Conservation (phyloP, 2,888 invertebrate species). For the Mesoligia furuncula region DNA sequence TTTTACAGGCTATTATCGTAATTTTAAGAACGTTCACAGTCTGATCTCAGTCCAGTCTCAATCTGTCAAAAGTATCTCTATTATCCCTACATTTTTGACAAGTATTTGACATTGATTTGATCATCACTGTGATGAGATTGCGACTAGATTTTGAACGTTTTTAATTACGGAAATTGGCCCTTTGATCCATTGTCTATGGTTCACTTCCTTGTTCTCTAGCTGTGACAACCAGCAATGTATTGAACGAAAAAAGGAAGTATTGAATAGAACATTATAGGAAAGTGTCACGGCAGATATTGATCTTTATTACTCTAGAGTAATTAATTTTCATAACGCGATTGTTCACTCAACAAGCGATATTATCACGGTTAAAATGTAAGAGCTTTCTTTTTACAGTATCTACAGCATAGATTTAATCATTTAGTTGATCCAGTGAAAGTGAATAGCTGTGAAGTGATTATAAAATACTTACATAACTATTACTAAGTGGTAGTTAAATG, state of each 20-base stretch:
- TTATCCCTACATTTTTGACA: no score
- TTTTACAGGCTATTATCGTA: no score
- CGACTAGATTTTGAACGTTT: no score
- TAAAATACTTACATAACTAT: neutral
- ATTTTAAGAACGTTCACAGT: no score
- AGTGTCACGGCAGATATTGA: slow-evolving; percentile 14
- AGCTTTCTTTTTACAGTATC: slow-evolving; percentile 32
- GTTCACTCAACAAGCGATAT: slow-evolving; percentile 40
- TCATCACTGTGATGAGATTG: no score
- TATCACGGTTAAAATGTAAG: slow-evolving; percentile 44
- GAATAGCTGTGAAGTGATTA: slow-evolving; percentile 34
- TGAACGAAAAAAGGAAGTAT: neutral
- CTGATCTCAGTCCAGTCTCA: no score
- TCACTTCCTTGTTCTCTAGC: neutral
- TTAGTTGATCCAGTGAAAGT: slow-evolving; percentile 49
- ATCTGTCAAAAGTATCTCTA: no score
- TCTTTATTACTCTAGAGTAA: slow-evolving; percentile 33
- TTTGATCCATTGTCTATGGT: no score
- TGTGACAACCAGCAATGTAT: neutral
- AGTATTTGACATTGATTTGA: no score
- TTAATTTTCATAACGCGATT: slow-evolving; percentile 36
- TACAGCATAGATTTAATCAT: slow-evolving; percentile 36
- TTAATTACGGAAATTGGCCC: no score
- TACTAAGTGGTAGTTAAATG: slow-evolving; percentile 3
- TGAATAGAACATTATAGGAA: neutral